These are phyloP conservation scores for Coleophora flavipennella DNA, from an alignment of 2,888 invertebrate genomes.

Conservation along the genomic window DNA sequence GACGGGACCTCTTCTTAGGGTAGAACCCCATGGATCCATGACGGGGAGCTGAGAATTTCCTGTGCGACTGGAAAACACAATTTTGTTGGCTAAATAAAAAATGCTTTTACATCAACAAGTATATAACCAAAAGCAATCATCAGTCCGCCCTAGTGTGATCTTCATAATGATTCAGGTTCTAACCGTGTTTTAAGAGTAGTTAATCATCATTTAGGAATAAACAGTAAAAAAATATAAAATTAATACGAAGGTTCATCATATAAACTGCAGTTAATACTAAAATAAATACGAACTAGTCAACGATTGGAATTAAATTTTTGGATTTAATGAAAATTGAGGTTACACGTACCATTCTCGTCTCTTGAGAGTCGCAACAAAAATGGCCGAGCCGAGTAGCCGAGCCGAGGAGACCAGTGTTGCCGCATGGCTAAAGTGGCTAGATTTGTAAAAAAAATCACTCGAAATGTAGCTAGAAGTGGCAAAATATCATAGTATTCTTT, in stretches of 20 bases:
- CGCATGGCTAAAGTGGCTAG: too few relatives aligned
- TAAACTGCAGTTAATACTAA: too few relatives aligned
- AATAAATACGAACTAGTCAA: too few relatives aligned
- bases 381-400: slow-evolving; percentile 48
- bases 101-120: too few relatives aligned
- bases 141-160: slow-evolving; percentile 85
- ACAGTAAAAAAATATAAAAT: slow-evolving; percentile 5
- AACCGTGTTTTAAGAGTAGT: slow-evolving; percentile 76
- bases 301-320: too few relatives aligned
- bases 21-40: slow-evolving; percentile 99
- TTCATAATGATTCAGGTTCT: slow-evolving; percentile 78
- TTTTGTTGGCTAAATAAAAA: too few relatives aligned
- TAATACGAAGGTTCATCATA: background rate
- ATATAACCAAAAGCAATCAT: slow-evolving; percentile 24
- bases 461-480: too few relatives aligned
- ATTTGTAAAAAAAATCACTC: too few relatives aligned
- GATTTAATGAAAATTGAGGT: slow-evolving; percentile 5
- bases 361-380: slow-evolving; percentile 57
- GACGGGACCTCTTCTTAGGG: slow-evolving; percentile 96
- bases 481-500: too few relatives aligned
- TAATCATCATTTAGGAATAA: slow-evolving; percentile 74
- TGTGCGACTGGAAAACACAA: slow-evolving; percentile 88
- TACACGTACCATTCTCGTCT: slow-evolving; percentile 43
- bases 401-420: background rate
- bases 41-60: slow-evolving; percentile 99